Conservation (phyloP, 2,113 vertebrate species). For the Leucopternis melanops region DNA sequence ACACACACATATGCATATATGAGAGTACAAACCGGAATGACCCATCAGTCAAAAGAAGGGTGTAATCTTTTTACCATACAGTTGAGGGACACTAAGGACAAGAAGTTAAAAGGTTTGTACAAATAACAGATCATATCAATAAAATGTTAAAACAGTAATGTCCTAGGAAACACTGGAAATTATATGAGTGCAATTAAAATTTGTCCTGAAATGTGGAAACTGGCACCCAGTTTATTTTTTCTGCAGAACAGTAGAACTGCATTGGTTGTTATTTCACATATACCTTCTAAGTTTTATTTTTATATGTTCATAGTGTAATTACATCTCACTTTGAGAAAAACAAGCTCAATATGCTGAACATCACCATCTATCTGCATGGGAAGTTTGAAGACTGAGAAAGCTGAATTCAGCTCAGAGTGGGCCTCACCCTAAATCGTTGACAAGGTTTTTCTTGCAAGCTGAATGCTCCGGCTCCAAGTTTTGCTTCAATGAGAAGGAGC, state of each 20-base stretch:
- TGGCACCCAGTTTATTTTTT: background rate
- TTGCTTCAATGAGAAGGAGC: background rate
- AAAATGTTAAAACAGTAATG: background rate
- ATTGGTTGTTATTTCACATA: background rate
- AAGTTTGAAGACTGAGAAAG: background rate
- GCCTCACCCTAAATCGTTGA: background rate
- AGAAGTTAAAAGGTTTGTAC: background rate
- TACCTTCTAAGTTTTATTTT: background rate
- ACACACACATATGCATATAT: background rate
- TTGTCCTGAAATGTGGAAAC: background rate
- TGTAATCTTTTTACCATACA: background rate
- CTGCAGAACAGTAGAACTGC: background rate
- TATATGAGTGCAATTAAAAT: background rate
- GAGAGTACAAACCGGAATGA: background rate
- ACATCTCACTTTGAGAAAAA: background rate
- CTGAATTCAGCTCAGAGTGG: background rate
- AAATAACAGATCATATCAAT: background rate
- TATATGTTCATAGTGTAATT: background rate
- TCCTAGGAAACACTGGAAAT: background rate
- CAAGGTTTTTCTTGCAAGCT: background rate
- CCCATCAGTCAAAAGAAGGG: background rate
- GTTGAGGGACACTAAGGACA: background rate
- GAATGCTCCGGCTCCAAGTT: background rate
- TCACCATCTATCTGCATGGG: background rate
- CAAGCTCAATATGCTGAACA: background rate